These are phyloP conservation scores for Eupeodes corollae DNA, from an alignment of 1,140 invertebrate species.

Conservation along the genomic window DNA sequence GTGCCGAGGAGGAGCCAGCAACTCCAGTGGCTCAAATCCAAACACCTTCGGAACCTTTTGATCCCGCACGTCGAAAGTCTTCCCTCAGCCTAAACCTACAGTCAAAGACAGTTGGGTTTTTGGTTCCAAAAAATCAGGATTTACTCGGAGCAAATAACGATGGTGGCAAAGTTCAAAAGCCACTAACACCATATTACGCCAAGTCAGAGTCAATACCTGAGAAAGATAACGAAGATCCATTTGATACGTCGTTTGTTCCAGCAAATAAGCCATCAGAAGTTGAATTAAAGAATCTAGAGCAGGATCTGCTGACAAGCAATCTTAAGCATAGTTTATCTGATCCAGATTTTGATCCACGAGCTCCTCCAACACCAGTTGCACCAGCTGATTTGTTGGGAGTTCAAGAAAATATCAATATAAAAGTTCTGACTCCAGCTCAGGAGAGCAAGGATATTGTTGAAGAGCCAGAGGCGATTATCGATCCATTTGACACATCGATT, in stretches of 20 bases:
- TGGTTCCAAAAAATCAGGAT: conserved; percentile 44
- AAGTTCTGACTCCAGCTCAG: conserved; percentile 52
- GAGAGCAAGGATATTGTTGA: conserved; percentile 24
- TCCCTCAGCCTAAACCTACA: conserved; percentile 34
- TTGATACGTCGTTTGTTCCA: conserved; percentile 68
- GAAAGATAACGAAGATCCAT: conserved; percentile 57
- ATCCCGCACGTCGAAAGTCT: conserved; percentile 27
- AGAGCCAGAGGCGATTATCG: conserved; percentile 36
- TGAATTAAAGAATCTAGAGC: conserved; percentile 61
- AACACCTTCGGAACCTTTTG: conserved; percentile 7
- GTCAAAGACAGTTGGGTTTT: conserved; percentile 59
- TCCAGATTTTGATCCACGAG: conserved; percentile 46
- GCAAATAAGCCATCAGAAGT: conserved; percentile 57
- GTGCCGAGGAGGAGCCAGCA: conserved; percentile 40
- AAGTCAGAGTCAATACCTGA: conserved; percentile 45
- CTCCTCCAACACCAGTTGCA: conserved; percentile 39
- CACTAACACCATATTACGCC: conserved; percentile 66
- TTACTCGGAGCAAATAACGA: conserved; percentile 36
- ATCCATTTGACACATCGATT: conserved; percentile 73
- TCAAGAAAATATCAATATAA: conserved; percentile 51
- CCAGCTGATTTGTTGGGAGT: conserved; percentile 42
- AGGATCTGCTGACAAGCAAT: conserved; percentile 44
- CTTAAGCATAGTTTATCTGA: conserved; percentile 41
- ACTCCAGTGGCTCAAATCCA: conserved; percentile 2
- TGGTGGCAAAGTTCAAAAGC: conserved; percentile 46